Percentiles rank a stretch among this genome's conserved stretches.
phyloP scores from a whole-genome alignment of 2,113 vertebrate genomes.

The Eubucco bourcierii region DNA sequence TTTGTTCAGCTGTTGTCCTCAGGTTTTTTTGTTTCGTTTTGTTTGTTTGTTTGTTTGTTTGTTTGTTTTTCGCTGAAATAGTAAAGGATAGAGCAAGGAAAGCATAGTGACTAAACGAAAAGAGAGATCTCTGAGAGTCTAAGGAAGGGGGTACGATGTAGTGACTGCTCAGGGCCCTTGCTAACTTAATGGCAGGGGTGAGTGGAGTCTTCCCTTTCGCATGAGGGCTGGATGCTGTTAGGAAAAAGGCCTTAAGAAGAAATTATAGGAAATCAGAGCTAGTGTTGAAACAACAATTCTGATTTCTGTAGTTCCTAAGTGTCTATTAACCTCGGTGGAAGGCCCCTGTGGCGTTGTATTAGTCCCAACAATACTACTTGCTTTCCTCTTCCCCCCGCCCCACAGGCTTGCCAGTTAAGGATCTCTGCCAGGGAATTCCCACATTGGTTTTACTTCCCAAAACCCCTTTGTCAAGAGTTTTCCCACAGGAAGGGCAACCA shows the following conservation, averaged over 20 bases:
- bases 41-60: neutral
- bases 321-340: accelerated
- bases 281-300: neutral
- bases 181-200: neutral
- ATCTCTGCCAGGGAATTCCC: neutral
- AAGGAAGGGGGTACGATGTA: accelerated
- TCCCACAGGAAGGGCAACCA: neutral
- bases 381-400: neutral
- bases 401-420: neutral
- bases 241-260: neutral
- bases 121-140: neutral
- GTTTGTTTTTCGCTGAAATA: neutral
- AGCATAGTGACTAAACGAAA: neutral
- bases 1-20: neutral
- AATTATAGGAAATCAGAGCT: neutral
- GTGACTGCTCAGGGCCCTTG: too few species aligned
- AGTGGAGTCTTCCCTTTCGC: neutral
- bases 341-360: neutral
- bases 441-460: neutral
- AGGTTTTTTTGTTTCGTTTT: too few species aligned
- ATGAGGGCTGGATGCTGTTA: neutral
- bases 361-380: neutral
- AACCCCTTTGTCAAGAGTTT: neutral
- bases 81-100: neutral
- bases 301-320: neutral